These are phyloP conservation scores for Cremastinae sp. DNA, from an alignment of 2,888 invertebrate species.

Conservation along the genomic window DNA sequence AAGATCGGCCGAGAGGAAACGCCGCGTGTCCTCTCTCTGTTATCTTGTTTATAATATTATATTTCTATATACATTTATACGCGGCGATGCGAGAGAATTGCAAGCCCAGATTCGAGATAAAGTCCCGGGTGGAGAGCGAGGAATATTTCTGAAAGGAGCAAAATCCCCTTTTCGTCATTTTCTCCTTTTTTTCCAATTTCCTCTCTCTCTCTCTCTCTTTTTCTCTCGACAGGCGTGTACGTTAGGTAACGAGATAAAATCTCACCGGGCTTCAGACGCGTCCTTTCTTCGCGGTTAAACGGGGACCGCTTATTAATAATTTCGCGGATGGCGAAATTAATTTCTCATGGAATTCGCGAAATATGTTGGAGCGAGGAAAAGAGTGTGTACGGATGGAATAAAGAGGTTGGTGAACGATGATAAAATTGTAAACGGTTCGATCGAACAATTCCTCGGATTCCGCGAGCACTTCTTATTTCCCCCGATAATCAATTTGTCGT, in stretches of 20 bases:
- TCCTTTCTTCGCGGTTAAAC: slow-evolving; percentile 27
- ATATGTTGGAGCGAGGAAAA: no score
- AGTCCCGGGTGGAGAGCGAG: slow-evolving; percentile 56
- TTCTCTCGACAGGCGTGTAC: slow-evolving; percentile 67
- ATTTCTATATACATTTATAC: slow-evolving; percentile 9
- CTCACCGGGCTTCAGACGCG: slow-evolving; percentile 59
- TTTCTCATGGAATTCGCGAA: no score
- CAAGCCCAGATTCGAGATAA: slow-evolving; percentile 65
- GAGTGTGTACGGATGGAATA: no score
- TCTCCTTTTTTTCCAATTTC: not conserved
- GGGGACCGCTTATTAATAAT: slow-evolving; percentile 5
- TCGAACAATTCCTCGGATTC: no score
- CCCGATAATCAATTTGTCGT: slow-evolving; percentile 4
- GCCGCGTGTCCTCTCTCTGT: slow-evolving; percentile 38
- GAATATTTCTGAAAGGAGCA: slow-evolving; percentile 50
- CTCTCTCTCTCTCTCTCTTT: no score
- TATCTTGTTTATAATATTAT: slow-evolving; percentile 18
- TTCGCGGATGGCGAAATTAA: not conserved
- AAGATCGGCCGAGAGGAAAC: slow-evolving; percentile 50
- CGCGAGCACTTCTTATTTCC: not conserved
- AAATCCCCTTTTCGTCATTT: slow-evolving; percentile 8
- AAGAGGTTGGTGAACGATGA: no score
- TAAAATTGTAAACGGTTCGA: no score
- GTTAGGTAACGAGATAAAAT: slow-evolving; percentile 68
- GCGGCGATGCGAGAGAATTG: slow-evolving; percentile 56